Evolutionary conservation across 2,113 vertebrate species (phyloP).

Genomic region (Pluvianellus socialis): DNA sequence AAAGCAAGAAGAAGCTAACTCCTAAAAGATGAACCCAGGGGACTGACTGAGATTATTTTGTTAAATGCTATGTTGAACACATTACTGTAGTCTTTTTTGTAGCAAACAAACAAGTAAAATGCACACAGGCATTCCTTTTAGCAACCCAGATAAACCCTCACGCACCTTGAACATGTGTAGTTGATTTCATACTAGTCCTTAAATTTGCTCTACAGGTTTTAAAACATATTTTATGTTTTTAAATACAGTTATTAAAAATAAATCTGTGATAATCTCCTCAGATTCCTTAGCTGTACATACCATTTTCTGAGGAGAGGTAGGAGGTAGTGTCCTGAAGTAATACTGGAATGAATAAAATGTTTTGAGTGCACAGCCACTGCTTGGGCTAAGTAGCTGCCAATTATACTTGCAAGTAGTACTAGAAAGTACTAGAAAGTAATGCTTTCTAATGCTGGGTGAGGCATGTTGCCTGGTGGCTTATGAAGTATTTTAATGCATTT

Average conservation of each 20-base stretch:
- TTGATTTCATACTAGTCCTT: not conserved
- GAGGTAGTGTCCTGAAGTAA: not conserved
- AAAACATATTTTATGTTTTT: not conserved
- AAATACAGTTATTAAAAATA: constrained; percentile 43
- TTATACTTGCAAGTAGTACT: too few species aligned
- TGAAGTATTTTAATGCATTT: not conserved
- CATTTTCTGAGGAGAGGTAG: not conserved
- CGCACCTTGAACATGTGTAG: not conserved
- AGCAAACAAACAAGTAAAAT: not conserved
- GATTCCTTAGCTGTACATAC: not conserved
- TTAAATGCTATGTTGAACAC: not conserved
- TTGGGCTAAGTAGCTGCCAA: not conserved
- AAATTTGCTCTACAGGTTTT: not conserved
- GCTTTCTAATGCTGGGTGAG: not conserved
- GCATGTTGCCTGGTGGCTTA: not conserved
- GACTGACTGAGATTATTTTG: not conserved
- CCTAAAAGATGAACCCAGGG: not conserved
- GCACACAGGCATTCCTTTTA: not conserved
- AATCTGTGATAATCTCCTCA: constrained; percentile 23
- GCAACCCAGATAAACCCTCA: not conserved
- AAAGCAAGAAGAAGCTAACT: not conserved
- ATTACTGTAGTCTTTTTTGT: not conserved
- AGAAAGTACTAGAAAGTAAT: not conserved
- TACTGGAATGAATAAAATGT: not conserved
- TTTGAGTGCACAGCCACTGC: not conserved